Evolutionary conservation across 2,113 vertebrate genomes (phyloP), one percentile per base, ranked within the genome.

Genomic region (Hemibagrus wyckioides): DNA sequence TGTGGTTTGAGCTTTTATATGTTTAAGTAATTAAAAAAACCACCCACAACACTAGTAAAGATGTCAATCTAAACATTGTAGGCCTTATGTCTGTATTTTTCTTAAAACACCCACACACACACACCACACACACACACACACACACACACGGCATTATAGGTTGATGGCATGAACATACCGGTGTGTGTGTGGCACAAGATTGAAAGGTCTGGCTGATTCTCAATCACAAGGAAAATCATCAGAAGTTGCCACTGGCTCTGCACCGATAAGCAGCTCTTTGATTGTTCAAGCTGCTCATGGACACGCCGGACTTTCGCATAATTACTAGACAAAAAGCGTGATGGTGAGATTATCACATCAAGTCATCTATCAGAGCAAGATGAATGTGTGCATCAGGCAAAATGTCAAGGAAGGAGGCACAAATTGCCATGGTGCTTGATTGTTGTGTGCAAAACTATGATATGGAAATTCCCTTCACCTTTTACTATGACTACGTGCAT

Each of bases 321-420:
- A 84, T 90, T 75, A 86, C n/a, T 23, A 75, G 80, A 83, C 73
- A 65, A 54, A 87, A 57, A 87, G 57, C 61, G 82, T 77, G 50
- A n/a, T 59, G 15, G 67, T 59, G 30, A 77, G 52, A 89, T 88
- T 90, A 86, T 90, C 73, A 56, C 80, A 44, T 83, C 21, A 75
- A 73, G 73, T 85, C 82, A 65, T 86, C 84, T 71, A 52, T 85
- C 83, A 23, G 86, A 25, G 71, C 56, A 28, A 80, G 30, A 33
- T 1, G 30, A 80, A 3, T 61, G 41, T 73, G 23, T 17, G 23
- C 41, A 80, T 87, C 39, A 30, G 79, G 57, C 21, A 41, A 82
- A 90, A 85, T 85, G 80, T 87, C 80, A 85, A 83, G 23, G 85
- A 50, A 85, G 83, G 83, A 59, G 41, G 6, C 4, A 73, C 69